Base-by-base conservation (phyloP, 2,113 vertebrate species). In the Baryphthengus martii region DNA sequence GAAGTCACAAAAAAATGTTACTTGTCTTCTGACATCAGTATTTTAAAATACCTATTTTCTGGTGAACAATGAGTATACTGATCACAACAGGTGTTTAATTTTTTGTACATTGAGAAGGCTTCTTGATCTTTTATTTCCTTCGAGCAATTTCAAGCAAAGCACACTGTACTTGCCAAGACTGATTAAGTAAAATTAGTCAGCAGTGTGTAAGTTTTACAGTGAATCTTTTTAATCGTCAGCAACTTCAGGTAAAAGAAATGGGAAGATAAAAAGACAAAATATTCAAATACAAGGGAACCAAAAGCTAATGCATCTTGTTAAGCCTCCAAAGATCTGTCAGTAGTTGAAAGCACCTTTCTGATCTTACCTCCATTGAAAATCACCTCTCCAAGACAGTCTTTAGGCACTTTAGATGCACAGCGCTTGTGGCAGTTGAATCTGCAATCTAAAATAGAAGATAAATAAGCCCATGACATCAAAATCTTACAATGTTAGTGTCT, bases 401-500 rank as follows among this genome's bases (percentile, higher is more conserved):
- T 98, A 31, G 99, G 99, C 97, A 99, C 99, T 98, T 99, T 99
- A 76, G 99, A 98, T 63, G 99, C 99, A 93, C 99, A 99, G 72
- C 99, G 98, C 94, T 99, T 99, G 97, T 99, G 99, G 94, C 99
- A 99, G 92, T 99, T 99, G 96, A 99, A 99, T 97, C 98, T 99
- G 97, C 99, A 99, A 96, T 99, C 99, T 99, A 95, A 89, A 91
- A 96, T 0, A 85, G 71, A 96, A 95, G 59, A 95, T 10, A 68
- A 50, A 55, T 77, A 73, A 91, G 45, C 7, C 50, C 58, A 42
- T 6, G 7, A 61, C 17, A 90, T 11, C 31, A 93, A 28, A 92
- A 92, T 17, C 26, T 61, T 35, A 75, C n/a, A n/a, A n/a, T n/a
- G n/a, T n/a, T n/a, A n/a, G n/a, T n/a, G n/a, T n/a, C n/a, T n/a